Conservation (phyloP, 2,113 vertebrate species). For the Oncorhynchus keta region DNA sequence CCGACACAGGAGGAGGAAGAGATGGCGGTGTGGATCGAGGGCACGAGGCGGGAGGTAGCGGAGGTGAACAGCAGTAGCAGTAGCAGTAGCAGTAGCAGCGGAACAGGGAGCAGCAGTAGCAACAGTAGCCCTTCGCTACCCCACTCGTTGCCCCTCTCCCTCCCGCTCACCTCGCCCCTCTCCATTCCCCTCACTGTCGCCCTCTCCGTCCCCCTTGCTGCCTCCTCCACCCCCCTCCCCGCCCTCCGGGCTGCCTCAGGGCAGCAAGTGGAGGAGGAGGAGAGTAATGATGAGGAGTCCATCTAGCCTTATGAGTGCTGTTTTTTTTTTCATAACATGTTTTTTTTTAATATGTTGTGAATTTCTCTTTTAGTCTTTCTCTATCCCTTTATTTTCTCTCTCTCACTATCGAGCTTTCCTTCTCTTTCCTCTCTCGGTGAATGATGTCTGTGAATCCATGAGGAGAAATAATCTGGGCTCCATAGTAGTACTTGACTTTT, state of each 20-base stretch:
- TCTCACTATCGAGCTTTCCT: not conserved
- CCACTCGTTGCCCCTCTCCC: slow-evolving; percentile 43
- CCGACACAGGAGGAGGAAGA: slow-evolving; percentile 30
- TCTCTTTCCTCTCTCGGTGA: not conserved
- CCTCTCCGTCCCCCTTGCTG: slow-evolving; percentile 14
- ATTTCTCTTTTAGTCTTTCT: slow-evolving; percentile 1
- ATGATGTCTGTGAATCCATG: not conserved
- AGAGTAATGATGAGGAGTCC: slow-evolving; percentile 65
- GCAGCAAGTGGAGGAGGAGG: slow-evolving; percentile 37
- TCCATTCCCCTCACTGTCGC: slow-evolving; percentile 33
- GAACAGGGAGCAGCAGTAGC: slow-evolving; percentile 19
- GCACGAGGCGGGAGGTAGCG: slow-evolving; percentile 28
- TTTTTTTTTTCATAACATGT: slow-evolving; percentile 19
- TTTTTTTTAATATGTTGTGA: slow-evolving; percentile 49
- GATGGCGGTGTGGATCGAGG: slow-evolving; percentile 66
- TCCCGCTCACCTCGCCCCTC: slow-evolving; percentile 35
- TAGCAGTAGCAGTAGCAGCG: slow-evolving; percentile 16
- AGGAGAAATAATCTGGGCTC: not conserved
- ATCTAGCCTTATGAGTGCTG: slow-evolving; percentile 48
- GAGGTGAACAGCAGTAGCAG: slow-evolving; percentile 28
- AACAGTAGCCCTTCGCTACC: slow-evolving; percentile 46
- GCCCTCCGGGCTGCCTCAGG: slow-evolving; percentile 37
- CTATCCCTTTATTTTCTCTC: not conserved
- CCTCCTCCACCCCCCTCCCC: slow-evolving; percentile 47
- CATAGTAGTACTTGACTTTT: too few relatives aligned